Evolutionary conservation across 1,140 invertebrate genomes (phyloP).

Genomic region (Diploscapter pachys): DNA sequence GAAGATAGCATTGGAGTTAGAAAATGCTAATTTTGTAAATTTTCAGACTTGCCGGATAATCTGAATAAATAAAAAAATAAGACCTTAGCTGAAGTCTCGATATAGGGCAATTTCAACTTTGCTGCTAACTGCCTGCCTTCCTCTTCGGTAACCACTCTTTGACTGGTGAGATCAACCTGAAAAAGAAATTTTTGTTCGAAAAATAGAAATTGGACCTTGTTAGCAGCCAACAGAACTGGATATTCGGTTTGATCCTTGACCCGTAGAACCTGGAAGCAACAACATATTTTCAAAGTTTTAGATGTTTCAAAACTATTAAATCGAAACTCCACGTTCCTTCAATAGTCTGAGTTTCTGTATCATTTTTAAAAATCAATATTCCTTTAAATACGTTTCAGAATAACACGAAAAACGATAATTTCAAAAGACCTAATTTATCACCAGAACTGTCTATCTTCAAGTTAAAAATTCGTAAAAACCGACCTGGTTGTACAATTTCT

Average conservation of each 20-base stretch:
- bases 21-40: not conserved
- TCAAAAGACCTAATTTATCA: too few species aligned
- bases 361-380: too few species aligned
- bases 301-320: too few species aligned
- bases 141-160: slow-evolving; percentile 79
- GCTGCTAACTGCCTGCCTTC: slow-evolving; percentile 78
- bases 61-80: too few species aligned
- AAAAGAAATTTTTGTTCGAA: slow-evolving; percentile 19
- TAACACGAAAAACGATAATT: too few species aligned
- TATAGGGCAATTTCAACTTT: slow-evolving; percentile 77
- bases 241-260: slow-evolving; percentile 91
- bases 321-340: too few species aligned
- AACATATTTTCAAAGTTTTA: slow-evolving; percentile 13
- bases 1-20: not conserved
- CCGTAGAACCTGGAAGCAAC: slow-evolving; percentile 67
- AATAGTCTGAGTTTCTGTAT: too few species aligned
- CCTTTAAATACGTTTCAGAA: too few species aligned
- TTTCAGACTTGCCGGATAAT: not conserved
- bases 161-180: slow-evolving; percentile 76
- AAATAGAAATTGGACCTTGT: slow-evolving; percentile 70
- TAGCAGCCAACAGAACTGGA: slow-evolving; percentile 92
- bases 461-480: too few species aligned
- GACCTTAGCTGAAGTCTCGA: slow-evolving; percentile 84
- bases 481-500: slow-evolving; percentile 49
- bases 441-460: too few species aligned